Evolutionary conservation across 2,888 invertebrate genomes (phyloP), one percentile per base, ranked within the genome.

Genomic region (Argyresthia goedartella): DNA sequence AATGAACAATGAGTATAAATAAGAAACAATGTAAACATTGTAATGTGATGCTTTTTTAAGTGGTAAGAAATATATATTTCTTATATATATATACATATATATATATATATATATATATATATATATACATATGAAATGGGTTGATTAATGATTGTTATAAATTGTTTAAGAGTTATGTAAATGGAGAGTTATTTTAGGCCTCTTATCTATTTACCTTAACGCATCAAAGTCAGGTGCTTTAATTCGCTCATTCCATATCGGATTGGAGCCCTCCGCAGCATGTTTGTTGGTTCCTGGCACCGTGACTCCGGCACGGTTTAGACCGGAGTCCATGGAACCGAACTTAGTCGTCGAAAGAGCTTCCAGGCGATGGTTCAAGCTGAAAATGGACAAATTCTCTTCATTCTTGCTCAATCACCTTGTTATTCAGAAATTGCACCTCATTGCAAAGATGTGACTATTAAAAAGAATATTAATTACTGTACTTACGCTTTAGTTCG

Each of bases 261-360:
- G 92, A 77, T 92, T 92, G 49, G 92, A 90, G 14, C 92, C 92
- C 65, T 91, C 91, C 1, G 88, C 73, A 0, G 92, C 90, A 73
- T 91, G 91, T 58, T 89, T 89, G 77, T 93, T 93, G 49, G 92
- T 92, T 42, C 90, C 91, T 8, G 93, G 93, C 2, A 88, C 87
- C 0, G 86, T 76, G 48, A 75, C 76, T 0, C 81, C 89, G 11
- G 73, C 73, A 60, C 88, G 86, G 74, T 90, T 91, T 56, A 89
- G 72, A 1, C 88, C 89, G 0, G 90, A 90, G 57, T 89, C 89
- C 60, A 89, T 79, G 0, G 92, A 92, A 0, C 90, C 91, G 69
- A 91, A 91, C 61, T 89, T 89, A 0, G 89, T 89, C 58, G 87
- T 87, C 0, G 91, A 89, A 11, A 92, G 73, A 4, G 90, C 91